Evolutionary conservation across 1,140 invertebrate genomes (phyloP), one percentile per base, ranked within the genome.

Genomic region (Nymphalis io): DNA sequence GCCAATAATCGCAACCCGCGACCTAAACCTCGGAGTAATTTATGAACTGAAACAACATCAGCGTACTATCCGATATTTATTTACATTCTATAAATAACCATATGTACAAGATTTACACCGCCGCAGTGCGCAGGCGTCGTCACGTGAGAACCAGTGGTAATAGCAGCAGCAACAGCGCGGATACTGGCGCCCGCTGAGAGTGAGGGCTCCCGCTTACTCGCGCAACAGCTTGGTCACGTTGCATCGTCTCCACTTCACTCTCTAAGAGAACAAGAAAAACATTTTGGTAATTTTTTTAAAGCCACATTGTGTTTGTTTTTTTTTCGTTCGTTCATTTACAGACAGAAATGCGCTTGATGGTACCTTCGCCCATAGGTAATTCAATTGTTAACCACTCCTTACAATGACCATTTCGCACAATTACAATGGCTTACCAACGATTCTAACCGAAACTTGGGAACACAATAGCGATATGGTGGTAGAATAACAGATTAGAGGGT

Each of bases 191-290:
- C 64, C 62, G 44, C 18, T 33, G 27, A 8, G 40, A 20, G 58
- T 27, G 3, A 18, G 13, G 63, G 20, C 8, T 67, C 42, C 61
- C 39, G 51, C 66, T 70, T n/a, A 60, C 65, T 4, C 77, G 77
- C 57, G 74, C 63, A 46, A 23, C 67, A 20, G 76, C 79, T 70
- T 83, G 73, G 70, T 88, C 86, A 23, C 82, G 82, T 73, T 87
- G 86, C 86, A 88, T 88, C 51, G 74, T 73, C 68, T 85, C 84
- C 74, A 76, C 60, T 39, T 70, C 71, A 12, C 59, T 68, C 8
- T 73, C 78, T 75, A 16, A 11, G 10, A 0, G 10, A 48, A 48
- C 5, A 10, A 18, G 15, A 44, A 44, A 3, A 44, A 13, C 1
- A 15, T 13, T 44, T 11, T 13, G 13, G 40, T 44, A n/a, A 15